phyloP scores from a whole-genome alignment of 1,140 invertebrate genomes.

The Euwallacea fornicatus region DNA sequence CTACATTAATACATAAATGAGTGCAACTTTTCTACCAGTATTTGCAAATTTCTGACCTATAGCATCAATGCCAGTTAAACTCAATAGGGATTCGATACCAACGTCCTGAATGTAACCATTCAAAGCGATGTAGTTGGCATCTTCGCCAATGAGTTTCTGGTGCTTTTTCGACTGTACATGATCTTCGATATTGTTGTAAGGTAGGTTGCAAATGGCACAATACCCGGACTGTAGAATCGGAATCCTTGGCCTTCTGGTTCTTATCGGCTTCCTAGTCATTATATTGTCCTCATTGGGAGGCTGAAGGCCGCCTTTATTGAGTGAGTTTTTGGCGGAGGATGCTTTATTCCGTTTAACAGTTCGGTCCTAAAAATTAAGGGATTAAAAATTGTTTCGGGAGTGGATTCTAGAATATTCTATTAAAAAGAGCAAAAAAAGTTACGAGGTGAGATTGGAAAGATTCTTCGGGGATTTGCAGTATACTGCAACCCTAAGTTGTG shows the following conservation, averaged over 20 bases:
- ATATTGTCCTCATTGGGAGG: constrained; percentile 44
- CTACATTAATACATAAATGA: constrained; percentile 3
- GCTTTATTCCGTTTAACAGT: neutral
- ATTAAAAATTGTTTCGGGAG: too few relatives aligned
- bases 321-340: constrained; percentile 2
- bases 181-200: constrained; percentile 66
- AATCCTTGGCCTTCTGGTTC: constrained; percentile 59
- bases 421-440: too few relatives aligned
- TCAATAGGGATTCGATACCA: constrained; percentile 67
- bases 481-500: too few relatives aligned
- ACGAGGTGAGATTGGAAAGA: too few relatives aligned
- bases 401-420: too few relatives aligned
- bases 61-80: constrained; percentile 46
- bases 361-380: too few relatives aligned
- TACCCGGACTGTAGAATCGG: constrained; percentile 64
- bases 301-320: constrained; percentile 10
- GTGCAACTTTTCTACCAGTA: neutral
- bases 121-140: constrained; percentile 63
- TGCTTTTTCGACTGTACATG: constrained; percentile 74
- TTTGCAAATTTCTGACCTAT: constrained; percentile 42
- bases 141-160: constrained; percentile 68
- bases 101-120: constrained; percentile 61
- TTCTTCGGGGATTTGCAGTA: too few relatives aligned
- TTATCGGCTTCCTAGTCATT: constrained; percentile 62
- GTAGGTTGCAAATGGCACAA: constrained; percentile 74